Evolutionary conservation across 2,113 vertebrate species (phyloP).

Genomic region (Mus spicilegus): DNA sequence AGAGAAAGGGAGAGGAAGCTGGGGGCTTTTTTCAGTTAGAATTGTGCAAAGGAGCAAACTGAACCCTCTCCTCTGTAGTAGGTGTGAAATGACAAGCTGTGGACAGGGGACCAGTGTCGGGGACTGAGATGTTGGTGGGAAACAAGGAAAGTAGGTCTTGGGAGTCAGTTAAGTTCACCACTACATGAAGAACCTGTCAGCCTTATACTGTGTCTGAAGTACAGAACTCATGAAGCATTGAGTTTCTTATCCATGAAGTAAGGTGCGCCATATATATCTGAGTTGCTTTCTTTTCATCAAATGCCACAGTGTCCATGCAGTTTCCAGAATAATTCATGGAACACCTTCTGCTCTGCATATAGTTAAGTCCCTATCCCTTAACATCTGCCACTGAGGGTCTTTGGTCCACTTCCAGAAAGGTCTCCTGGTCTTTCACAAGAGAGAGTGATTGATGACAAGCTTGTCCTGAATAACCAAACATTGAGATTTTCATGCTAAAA

Average conservation of each 20-base stretch:
- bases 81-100: accelerated
- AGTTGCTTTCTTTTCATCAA: neutral
- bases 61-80: neutral
- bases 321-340: neutral
- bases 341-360: too few species aligned
- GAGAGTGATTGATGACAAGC: neutral
- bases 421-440: neutral
- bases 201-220: neutral
- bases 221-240: neutral
- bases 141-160: neutral
- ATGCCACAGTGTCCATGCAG: neutral
- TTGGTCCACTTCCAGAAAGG: neutral
- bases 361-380: neutral
- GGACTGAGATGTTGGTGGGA: neutral
- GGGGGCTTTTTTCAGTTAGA: slow-evolving; percentile 12
- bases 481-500: neutral
- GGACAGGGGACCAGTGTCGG: neutral
- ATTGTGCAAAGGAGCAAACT: neutral
- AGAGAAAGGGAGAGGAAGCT: neutral
- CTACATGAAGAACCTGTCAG: neutral
- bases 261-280: neutral
- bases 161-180: neutral
- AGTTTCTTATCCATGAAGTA: neutral
- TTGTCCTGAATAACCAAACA: neutral
- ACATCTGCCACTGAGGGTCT: neutral